A percentile compares a stretch with the other conserved stretches of the same genome.
Conservation (phyloP, 92 coral and sea anemone genomes). For the Porites cylindrica region DNA sequence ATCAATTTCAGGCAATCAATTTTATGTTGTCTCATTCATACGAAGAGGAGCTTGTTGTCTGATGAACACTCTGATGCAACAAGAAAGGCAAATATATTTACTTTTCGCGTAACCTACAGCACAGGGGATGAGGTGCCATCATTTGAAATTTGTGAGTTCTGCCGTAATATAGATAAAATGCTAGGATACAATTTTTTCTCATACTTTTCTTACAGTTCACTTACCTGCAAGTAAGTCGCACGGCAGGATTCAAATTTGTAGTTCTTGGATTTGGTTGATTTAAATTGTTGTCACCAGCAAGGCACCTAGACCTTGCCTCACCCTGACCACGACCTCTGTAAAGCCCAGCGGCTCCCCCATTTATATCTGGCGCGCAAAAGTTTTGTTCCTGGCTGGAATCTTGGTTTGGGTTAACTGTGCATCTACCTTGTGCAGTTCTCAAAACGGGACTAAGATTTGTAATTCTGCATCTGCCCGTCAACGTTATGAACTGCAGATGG, state of each 20-base stretch:
- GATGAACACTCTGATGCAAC: no score
- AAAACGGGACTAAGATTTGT: background rate
- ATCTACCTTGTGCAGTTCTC: background rate
- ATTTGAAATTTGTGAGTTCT: no score
- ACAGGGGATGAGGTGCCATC: no score
- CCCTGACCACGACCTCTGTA: conserved; percentile 1
- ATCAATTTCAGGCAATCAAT: no score
- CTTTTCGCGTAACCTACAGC: no score
- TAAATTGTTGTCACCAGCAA: conserved; percentile 17
- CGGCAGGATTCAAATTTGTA: conserved; percentile 12
- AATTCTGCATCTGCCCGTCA: conserved; percentile 9
- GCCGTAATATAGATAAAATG: no score
- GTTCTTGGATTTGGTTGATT: background rate
- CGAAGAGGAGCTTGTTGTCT: no score
- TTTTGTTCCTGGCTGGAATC: background rate
- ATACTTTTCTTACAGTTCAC: background rate
- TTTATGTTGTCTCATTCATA: no score
- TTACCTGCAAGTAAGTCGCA: background rate
- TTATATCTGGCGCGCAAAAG: conserved; percentile 13
- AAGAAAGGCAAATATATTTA: no score
- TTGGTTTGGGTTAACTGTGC: background rate
- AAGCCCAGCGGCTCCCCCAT: conserved; percentile 17
- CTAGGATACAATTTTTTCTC: no score
- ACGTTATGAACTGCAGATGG: background rate
- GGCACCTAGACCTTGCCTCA: conserved; percentile 15